Conservation (phyloP, 2,888 invertebrate genomes). For the Callimorpha dominula region DNA sequence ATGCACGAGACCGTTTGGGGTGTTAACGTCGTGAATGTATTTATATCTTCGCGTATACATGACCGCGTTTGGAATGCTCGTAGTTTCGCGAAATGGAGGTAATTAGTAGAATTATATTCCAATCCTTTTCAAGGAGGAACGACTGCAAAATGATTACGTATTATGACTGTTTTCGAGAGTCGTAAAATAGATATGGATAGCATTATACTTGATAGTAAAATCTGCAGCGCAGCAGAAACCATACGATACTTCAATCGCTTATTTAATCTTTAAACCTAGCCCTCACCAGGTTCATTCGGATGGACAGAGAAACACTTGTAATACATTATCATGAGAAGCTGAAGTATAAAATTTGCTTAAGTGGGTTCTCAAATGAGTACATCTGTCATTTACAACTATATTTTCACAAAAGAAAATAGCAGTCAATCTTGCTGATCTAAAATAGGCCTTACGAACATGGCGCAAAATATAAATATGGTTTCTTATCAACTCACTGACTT, state of each 20-base stretch:
- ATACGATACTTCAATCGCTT: neutral
- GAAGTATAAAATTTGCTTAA: too few relatives aligned
- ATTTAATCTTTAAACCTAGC: too few relatives aligned
- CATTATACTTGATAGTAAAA: neutral
- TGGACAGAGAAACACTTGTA: too few relatives aligned
- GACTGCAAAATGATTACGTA: neutral
- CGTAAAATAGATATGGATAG: neutral
- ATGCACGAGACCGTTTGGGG: constrained; percentile 17
- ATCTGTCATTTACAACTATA: too few relatives aligned
- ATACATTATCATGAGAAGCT: too few relatives aligned
- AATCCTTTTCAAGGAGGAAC: neutral
- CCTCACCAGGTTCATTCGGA: too few relatives aligned
- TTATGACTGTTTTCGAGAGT: neutral
- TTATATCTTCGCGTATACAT: constrained; percentile 18
- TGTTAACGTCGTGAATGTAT: constrained; percentile 25
- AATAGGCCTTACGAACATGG: too few relatives aligned
- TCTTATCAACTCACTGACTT: too few relatives aligned
- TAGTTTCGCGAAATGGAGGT: neutral
- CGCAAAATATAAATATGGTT: too few relatives aligned
- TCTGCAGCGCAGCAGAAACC: neutral
- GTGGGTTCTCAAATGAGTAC: too few relatives aligned
- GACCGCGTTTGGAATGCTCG: constrained; percentile 10
- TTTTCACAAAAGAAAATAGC: too few relatives aligned
- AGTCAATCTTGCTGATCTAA: too few relatives aligned
- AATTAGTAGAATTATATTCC: neutral